Base-by-base conservation (phyloP, 1,140 invertebrate species). In the Lordiphosa clarofinis region DNA sequence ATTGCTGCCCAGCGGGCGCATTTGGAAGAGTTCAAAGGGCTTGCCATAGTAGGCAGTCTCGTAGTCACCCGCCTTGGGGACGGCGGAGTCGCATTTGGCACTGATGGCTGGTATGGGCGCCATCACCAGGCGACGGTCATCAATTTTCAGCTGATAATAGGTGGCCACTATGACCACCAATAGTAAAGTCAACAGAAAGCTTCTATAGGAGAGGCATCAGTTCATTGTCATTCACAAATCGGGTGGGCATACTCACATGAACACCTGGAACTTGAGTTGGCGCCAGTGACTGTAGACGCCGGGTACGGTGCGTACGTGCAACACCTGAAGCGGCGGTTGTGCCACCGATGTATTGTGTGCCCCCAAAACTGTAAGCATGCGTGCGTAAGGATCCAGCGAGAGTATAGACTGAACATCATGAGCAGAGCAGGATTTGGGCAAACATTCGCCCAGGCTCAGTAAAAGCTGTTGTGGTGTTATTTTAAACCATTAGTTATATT, bases 181-280 rank as follows among this genome's bases (percentile, higher is more conserved):
- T 31, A 87, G 8, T 0, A 88, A 44, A 1, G 76, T 87, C 7
- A 88, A 44, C 37, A 88, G 36, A 52, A 88, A 87, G 69, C 86
- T 88, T 60, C 86, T 87, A 19, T 12, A 50, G 7, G 15, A 58
- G 35, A 48, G 28, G 5, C 15, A 38, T 12, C 6, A 12, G 37
- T 7, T 12, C 37, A 24, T 12, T 44, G 15, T 44, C 28, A 37
- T 49, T 24, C 35, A 21, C n/a, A 8, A 4, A 11, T 15, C 10
- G 9, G 8, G 6, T 15, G 7, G 6, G 0, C 10, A 28, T 12
- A 91, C 92, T 92, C 89, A 95, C 94, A 91, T 91, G 33, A 95
- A 89, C 57, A 95, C 91, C 76, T 93, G 93, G 57, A 95, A 91
- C 86, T 94, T 95, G 8, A 91, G 86, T 89, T 96, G 94, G 7